Evolutionary conservation across 2,797 vertebrate genomes (phyloP).

Genomic region (Onychomys leucogaster): DNA sequence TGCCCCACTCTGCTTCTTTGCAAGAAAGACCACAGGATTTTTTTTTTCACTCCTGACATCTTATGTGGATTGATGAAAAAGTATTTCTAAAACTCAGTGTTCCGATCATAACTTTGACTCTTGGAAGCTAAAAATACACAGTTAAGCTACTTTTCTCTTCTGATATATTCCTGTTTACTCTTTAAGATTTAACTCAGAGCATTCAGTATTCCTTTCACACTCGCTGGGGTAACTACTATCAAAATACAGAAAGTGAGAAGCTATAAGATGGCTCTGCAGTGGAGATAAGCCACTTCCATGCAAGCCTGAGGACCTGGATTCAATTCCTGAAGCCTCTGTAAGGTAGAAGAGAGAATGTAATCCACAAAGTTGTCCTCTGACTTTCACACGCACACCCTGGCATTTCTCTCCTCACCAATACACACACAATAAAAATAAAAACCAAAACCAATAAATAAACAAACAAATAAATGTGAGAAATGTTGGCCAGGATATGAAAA

Average conservation of each 20-base stretch:
- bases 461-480: neutral
- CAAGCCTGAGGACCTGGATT: neutral
- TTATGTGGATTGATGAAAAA: constrained; percentile 35
- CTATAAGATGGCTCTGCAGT: neutral
- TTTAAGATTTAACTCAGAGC: constrained; percentile 29
- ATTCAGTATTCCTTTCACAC: neutral
- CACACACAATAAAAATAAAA: neutral
- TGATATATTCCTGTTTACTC: neutral
- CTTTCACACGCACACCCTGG: too few species aligned
- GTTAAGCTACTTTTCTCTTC: neutral
- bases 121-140: constrained; percentile 43
- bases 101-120: constrained; percentile 11
- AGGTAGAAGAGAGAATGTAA: neutral
- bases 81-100: constrained; percentile 64
- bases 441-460: neutral
- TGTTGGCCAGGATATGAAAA: neutral
- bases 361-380: neutral
- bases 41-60: constrained; percentile 30
- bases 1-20: constrained; percentile 65
- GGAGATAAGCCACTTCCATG: neutral
- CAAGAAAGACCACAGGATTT: constrained; percentile 70
- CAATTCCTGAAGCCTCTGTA: neutral
- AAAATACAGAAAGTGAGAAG: neutral
- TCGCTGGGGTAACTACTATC: neutral
- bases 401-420: neutral